phyloP scores from a whole-genome alignment of 2,113 vertebrate species.

The Thymallus thymallus region DNA sequence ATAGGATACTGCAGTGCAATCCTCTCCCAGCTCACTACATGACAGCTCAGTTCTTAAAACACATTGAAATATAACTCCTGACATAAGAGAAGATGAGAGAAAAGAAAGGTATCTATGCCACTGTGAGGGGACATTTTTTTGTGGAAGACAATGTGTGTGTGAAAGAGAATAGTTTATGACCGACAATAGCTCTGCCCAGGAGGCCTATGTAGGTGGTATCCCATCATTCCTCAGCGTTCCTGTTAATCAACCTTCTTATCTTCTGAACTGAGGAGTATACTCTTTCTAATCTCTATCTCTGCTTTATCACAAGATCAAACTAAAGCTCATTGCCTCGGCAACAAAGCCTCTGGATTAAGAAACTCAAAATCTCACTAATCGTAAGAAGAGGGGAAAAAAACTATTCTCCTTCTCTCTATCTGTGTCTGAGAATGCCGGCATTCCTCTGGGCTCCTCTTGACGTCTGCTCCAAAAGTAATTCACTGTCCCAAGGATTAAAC shows the following conservation, averaged over 20 bases:
- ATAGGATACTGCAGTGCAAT: too few species aligned
- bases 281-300: not conserved
- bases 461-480: conserved; percentile 2
- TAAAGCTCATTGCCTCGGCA: not conserved
- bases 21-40: not conserved
- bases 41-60: not conserved
- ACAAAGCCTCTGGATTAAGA: not conserved
- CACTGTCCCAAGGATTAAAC: not conserved
- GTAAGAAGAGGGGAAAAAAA: not conserved
- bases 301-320: not conserved
- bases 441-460: too few species aligned
- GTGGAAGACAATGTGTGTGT: too few species aligned
- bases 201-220: not conserved
- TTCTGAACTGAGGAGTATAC: not conserved
- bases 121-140: not conserved
- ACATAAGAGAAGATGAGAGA: not conserved
- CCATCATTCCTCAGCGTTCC: not conserved
- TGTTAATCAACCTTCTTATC: not conserved
- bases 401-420: not conserved
- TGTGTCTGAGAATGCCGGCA: not conserved
- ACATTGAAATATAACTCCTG: not conserved
- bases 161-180: not conserved
- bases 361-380: conserved; percentile 6
- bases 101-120: too few species aligned
- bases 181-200: too few species aligned